Conservation (phyloP, 23 tunicate species). For the Styela clava region DNA sequence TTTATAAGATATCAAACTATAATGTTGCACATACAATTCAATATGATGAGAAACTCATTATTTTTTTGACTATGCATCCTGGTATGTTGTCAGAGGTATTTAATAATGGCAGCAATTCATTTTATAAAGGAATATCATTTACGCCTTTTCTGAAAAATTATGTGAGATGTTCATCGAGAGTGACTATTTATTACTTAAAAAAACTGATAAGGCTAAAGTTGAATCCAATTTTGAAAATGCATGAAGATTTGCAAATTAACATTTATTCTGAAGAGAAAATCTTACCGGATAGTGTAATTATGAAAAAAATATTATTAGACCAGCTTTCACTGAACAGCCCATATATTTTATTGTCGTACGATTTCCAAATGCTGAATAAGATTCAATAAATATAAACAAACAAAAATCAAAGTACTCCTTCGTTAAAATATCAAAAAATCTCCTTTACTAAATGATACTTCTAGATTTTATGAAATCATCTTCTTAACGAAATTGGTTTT, state of each 20-base stretch:
- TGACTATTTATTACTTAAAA: constrained; percentile 49
- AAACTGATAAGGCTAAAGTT: constrained; percentile 13
- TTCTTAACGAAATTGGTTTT: no score
- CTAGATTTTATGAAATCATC: no score
- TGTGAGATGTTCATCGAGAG: constrained; percentile 68
- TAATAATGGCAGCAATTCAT: not conserved
- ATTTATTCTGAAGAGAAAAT: not conserved
- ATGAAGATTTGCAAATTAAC: not conserved
- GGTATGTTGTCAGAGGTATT: constrained; percentile 2
- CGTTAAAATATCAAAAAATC: no score
- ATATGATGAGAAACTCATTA: constrained; percentile 53
- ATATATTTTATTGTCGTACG: not conserved
- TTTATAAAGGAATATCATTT: constrained; percentile 22
- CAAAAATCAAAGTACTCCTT: no score
- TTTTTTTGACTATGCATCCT: constrained; percentile 30
- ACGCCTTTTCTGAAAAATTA: constrained; percentile 41
- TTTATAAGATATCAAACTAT: constrained; percentile 31
- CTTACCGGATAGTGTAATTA: not conserved
- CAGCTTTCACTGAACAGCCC: not conserved
- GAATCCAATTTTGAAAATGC: not conserved
- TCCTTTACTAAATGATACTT: no score
- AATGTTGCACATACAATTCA: constrained; percentile 50
- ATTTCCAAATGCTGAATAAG: not conserved
- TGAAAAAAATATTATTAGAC: not conserved
- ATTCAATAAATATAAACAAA: no score